phyloP scores from a whole-genome alignment of 2,113 vertebrate species.

The Dipodomys stephensi region DNA sequence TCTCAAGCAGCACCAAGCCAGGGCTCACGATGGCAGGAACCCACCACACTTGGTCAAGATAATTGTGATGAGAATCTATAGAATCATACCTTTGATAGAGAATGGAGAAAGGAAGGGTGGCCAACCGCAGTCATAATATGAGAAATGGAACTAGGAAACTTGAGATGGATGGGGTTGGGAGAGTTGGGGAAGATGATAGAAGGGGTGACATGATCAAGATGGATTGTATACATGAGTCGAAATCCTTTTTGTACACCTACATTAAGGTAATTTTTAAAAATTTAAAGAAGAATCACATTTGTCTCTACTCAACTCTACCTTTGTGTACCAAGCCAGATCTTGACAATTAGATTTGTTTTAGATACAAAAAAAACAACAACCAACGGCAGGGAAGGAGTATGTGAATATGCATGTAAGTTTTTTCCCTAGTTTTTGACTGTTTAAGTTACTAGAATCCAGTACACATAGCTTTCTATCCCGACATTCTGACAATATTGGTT shows the following conservation, averaged over 20 bases:
- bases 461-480: slow-evolving; percentile 32
- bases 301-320: background rate
- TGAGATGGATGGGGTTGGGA: no score
- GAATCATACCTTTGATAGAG: background rate
- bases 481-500: slow-evolving; percentile 54
- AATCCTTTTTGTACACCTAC: no score
- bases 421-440: background rate
- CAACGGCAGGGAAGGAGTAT: background rate
- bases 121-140: no score
- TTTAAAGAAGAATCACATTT: no score
- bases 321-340: background rate
- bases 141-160: no score
- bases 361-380: background rate
- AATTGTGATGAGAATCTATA: background rate
- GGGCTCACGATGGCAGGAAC: accelerated
- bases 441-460: slow-evolving; percentile 54
- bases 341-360: background rate
- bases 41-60: background rate
- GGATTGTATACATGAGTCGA: no score
- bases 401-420: background rate
- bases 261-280: no score
- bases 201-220: no score
- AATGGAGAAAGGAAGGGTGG: no score
- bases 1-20: background rate
- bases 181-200: no score